Percentiles rank a stretch among this genome's conserved stretches.
Conservation (phyloP, 2,888 invertebrate genomes). For the Thecocarcelia acutangulata region DNA sequence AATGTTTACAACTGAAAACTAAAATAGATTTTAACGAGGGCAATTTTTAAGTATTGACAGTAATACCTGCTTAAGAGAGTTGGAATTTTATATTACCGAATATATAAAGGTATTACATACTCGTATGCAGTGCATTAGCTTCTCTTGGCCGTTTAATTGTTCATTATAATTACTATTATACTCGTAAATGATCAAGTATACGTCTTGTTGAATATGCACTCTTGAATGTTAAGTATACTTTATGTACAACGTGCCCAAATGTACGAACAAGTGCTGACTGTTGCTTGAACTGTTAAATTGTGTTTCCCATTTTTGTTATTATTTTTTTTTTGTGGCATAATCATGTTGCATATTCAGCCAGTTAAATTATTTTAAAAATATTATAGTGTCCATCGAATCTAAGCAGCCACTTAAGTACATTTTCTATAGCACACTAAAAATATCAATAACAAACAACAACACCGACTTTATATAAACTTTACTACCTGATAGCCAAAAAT, state of each 20-base stretch:
- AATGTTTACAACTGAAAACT: slow-evolving; percentile 1
- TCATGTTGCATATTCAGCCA: slow-evolving; percentile 41
- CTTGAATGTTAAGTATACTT: too few relatives aligned
- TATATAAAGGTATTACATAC: too few relatives aligned
- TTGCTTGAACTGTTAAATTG: slow-evolving; percentile 17
- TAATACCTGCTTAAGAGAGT: neutral
- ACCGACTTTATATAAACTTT: slow-evolving; percentile 11
- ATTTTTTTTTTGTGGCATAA: slow-evolving; percentile 14
- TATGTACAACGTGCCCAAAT: too few relatives aligned
- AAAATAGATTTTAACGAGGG: slow-evolving; percentile 22
- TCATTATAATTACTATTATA: too few relatives aligned
- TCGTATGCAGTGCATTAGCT: too few relatives aligned
- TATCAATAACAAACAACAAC: slow-evolving; percentile 41
- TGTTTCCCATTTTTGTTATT: neutral
- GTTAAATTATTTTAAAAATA: slow-evolving; percentile 70
- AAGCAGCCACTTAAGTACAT: slow-evolving; percentile 65
- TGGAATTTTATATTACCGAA: too few relatives aligned
- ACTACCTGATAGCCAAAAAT: slow-evolving; percentile 36
- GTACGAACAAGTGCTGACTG: too few relatives aligned
- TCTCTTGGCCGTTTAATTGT: too few relatives aligned
- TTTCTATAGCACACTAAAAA: slow-evolving; percentile 49
- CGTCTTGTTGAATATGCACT: too few relatives aligned
- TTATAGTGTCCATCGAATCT: slow-evolving; percentile 67
- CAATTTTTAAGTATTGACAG: slow-evolving; percentile 12
- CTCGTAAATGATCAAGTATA: too few relatives aligned